Conservation (phyloP, 1,140 invertebrate genomes). For the Drosophila eugracilis region DNA sequence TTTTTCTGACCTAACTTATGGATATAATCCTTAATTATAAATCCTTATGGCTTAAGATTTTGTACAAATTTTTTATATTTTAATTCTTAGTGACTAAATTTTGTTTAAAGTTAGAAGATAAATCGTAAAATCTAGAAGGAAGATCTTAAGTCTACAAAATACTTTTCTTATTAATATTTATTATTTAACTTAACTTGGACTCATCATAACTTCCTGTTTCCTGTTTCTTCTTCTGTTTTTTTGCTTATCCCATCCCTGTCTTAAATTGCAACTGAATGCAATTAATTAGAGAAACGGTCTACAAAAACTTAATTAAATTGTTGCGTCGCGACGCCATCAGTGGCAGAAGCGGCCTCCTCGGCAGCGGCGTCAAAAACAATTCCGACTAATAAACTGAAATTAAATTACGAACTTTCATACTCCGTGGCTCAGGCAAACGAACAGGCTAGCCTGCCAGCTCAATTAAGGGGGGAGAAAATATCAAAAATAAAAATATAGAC, state of each 20-base stretch:
- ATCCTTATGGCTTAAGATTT: too few species aligned
- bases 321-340: constrained; percentile 39
- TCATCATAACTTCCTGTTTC: too few species aligned
- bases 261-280: constrained; percentile 51
- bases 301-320: constrained; percentile 60
- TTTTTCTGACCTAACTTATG: too few species aligned
- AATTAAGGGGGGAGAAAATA: not conserved
- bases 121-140: too few species aligned
- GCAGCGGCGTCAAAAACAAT: constrained; percentile 49
- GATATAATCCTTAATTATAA: too few species aligned
- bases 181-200: too few species aligned
- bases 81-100: too few species aligned
- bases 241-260: constrained; percentile 9
- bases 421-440: not conserved
- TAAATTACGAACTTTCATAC: constrained; percentile 74
- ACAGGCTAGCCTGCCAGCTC: not conserved
- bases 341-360: not conserved
- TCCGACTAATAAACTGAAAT: constrained; percentile 77
- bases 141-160: too few species aligned
- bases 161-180: too few species aligned
- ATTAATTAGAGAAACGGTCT: constrained; percentile 52
- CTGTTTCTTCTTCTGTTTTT: not conserved
- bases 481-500: constrained; percentile 10
- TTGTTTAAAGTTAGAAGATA: too few species aligned
- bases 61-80: too few species aligned